Evolutionary conservation across 2,113 vertebrate species (phyloP).

Genomic region (Brachypteracias leptosomus): DNA sequence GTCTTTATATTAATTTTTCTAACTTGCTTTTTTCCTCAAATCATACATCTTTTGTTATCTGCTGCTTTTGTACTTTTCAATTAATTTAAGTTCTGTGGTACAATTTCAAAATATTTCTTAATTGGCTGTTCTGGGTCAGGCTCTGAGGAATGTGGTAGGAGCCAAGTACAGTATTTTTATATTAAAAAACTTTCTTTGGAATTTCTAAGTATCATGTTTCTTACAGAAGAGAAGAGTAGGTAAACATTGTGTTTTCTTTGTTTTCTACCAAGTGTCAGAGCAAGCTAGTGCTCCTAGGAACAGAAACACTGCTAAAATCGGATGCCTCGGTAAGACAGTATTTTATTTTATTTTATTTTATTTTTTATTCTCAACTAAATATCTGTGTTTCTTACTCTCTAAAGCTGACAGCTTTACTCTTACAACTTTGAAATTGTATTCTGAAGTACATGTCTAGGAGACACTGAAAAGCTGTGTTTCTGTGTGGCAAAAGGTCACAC

Average conservation of each 20-base stretch:
- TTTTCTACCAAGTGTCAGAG: conserved; percentile 69
- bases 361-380: background rate
- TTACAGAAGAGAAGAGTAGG: background rate
- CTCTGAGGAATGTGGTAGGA: background rate
- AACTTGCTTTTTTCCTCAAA: background rate
- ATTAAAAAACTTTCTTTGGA: background rate
- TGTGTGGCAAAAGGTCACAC: background rate
- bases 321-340: conserved; percentile 67
- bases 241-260: conserved; percentile 1
- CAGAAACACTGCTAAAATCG: background rate
- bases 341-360: background rate
- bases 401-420: background rate
- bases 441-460: background rate
- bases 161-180: background rate
- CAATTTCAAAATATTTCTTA: background rate
- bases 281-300: conserved; percentile 32
- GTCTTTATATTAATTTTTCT: background rate
- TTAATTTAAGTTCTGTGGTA: background rate
- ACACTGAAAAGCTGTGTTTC: background rate
- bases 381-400: background rate
- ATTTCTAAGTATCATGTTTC: background rate
- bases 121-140: background rate
- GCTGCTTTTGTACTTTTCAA: background rate
- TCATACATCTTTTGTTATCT: background rate
- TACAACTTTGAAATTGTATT: background rate